phyloP scores from a whole-genome alignment of 2,113 vertebrate species.

The Pterocles burchelli region DNA sequence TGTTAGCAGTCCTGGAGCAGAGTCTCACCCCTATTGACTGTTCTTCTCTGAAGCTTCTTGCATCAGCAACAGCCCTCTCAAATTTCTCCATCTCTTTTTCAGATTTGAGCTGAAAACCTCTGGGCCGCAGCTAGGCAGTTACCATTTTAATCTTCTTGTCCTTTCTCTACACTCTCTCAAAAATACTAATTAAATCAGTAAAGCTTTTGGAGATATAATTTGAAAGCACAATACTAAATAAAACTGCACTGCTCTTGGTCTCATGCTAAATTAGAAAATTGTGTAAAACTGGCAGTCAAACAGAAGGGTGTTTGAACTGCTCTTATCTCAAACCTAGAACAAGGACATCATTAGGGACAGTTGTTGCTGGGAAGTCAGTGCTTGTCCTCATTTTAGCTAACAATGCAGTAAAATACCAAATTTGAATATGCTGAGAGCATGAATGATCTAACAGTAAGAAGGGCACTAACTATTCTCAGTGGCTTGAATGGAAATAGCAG shows the following conservation, averaged over 20 bases:
- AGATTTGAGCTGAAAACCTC: constrained; percentile 1
- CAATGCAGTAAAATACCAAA: constrained; percentile 12
- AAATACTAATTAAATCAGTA: constrained; percentile 36
- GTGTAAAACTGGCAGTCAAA: constrained; percentile 24
- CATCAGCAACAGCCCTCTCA: constrained; percentile 3
- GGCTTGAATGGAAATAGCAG: constrained; percentile 55
- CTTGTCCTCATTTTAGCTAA: constrained; percentile 43
- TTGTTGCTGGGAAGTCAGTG: constrained; percentile 23
- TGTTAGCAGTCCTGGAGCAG: not conserved
- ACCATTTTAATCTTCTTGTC: not conserved
- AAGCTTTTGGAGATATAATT: not conserved
- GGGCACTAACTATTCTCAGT: constrained; percentile 8
- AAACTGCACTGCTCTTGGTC: not conserved
- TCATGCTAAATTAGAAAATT: constrained; percentile 1
- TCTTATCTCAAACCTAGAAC: constrained; percentile 48
- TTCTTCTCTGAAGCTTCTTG: constrained; percentile 9
- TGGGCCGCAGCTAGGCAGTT: not conserved
- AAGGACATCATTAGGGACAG: constrained; percentile 8
- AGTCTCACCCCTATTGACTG: not conserved
- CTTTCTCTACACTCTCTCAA: not conserved
- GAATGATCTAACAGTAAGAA: constrained; percentile 15
- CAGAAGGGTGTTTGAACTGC: constrained; percentile 19
- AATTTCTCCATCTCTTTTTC: constrained; percentile 26
- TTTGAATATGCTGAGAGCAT: constrained; percentile 33
- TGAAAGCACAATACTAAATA: constrained; percentile 7